Evolutionary conservation across 2,797 vertebrate genomes (phyloP), one percentile per base, ranked within the genome.

Genomic region (Ataeniobius toweri): DNA sequence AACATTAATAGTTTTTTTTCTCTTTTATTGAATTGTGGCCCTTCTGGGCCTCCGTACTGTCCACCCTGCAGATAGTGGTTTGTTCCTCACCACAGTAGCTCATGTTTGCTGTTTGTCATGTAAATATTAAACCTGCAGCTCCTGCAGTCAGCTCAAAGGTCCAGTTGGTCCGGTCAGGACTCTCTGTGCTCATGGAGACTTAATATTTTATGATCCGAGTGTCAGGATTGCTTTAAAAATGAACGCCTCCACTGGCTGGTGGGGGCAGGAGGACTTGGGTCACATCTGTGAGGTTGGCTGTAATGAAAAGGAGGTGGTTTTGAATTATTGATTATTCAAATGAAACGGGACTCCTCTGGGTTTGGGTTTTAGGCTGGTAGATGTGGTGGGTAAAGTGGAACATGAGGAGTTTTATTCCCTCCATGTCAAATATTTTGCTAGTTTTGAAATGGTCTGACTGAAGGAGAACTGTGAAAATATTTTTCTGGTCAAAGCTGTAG

Each of bases 251-350:
- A 85, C 92, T 91, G 88, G 84, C 91, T 81, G 55, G 50, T 39
- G 39, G 69, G 75, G 39, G 41, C 85, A 89, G 71, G 83, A 82
- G 89, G 84, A 85, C 67, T 26, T 28, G 1, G 86, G 86, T 92
- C 91, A 91, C 93, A 94, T 94, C 91, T 95, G 94, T 91, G 92
- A 88, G 84, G 89, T 84, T 88, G 92, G 85, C 78, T 28, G 81
- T 92, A 92, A 93, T 93, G 92, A 92, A 94, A 92, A 92, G 78
- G 75, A 83, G 88, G 72, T 24, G 31, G 39, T 22, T 90, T 92
- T 96, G 82, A 96, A 96, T 95, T 92, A 96, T 96, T 95, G 93
- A 96, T 95, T 85, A 81, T 92, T 83, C 63, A 90, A 93, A 95
- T 94, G 93, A 94, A 94, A 95, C 90, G 73, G 7, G 84, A 92